These are phyloP conservation scores for Catharus minimus DNA, from an alignment of 2,113 vertebrate species.

Conservation along the genomic window DNA sequence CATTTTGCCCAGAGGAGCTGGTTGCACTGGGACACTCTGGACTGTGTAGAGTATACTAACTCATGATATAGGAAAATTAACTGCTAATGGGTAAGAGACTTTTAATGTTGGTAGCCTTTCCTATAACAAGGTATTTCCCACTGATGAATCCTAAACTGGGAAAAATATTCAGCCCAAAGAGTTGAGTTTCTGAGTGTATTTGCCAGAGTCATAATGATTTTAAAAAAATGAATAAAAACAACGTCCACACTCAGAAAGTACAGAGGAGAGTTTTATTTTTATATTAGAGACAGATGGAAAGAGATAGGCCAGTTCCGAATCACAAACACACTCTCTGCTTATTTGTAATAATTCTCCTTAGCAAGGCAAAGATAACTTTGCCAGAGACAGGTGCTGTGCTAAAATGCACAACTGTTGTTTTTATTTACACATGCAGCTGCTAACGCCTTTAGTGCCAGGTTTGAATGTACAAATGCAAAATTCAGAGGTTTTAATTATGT, in stretches of 20 bases:
- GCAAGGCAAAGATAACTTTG: neutral
- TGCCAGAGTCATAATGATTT: neutral
- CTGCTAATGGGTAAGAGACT: neutral
- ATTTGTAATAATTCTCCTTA: neutral
- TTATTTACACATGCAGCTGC: neutral
- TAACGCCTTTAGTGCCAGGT: neutral
- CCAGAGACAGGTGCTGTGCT: neutral
- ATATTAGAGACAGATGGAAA: neutral
- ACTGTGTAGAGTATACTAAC: fast-evolving
- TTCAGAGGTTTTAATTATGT: neutral
- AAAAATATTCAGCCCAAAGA: neutral
- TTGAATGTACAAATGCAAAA: neutral
- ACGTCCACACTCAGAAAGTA: neutral
- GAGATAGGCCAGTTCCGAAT: neutral
- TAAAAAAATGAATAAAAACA: fast-evolving
- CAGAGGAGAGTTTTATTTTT: neutral
- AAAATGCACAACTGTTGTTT: neutral
- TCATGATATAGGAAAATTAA: neutral
- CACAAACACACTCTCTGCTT: neutral
- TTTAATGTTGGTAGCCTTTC: neutral
- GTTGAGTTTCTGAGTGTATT: neutral
- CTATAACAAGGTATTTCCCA: neutral
- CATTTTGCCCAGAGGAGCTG: neutral
- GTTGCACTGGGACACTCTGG: neutral
- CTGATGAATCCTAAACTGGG: neutral